These are phyloP conservation scores for Ecdyonurus torrentis DNA, from an alignment of 2,888 invertebrate genomes.

Conservation along the genomic window DNA sequence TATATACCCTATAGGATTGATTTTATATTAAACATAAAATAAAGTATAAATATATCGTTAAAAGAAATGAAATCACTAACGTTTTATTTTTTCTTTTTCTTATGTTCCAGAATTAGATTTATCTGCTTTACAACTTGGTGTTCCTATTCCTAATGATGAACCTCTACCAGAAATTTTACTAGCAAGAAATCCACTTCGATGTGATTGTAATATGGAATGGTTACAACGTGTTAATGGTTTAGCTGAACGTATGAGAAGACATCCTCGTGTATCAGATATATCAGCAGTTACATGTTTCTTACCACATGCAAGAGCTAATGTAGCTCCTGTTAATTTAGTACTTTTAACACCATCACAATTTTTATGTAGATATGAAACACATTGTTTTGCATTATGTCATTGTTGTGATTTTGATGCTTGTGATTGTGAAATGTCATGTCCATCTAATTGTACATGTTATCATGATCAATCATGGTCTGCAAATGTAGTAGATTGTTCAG, in stretches of 20 bases:
- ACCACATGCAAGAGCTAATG: conserved; percentile 55
- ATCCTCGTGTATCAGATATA: conserved; percentile 66
- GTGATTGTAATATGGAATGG: conserved; percentile 87
- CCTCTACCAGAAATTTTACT: conserved; percentile 66
- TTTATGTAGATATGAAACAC: conserved; percentile 66
- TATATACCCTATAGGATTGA: no score
- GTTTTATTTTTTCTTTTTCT: background rate
- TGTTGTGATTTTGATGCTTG: conserved; percentile 86
- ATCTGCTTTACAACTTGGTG: background rate
- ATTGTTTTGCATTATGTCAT: conserved; percentile 74
- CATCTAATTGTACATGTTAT: conserved; percentile 72
- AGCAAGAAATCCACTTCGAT: conserved; percentile 70
- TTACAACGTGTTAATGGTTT: conserved; percentile 58
- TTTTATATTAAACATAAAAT: no score
- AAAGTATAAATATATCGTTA: no score
- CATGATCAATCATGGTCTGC: conserved; percentile 76
- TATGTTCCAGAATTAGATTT: background rate
- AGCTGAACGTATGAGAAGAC: conserved; percentile 55
- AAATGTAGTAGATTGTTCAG: conserved; percentile 70
- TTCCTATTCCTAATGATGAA: conserved; percentile 49
- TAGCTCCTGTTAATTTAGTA: conserved; percentile 50
- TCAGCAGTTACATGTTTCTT: conserved; percentile 69
- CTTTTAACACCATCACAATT: conserved; percentile 69
- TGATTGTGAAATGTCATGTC: conserved; percentile 86
- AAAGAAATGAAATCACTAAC: no score